Conservation (phyloP, 2,888 invertebrate species). For the Microchrysa polita region DNA sequence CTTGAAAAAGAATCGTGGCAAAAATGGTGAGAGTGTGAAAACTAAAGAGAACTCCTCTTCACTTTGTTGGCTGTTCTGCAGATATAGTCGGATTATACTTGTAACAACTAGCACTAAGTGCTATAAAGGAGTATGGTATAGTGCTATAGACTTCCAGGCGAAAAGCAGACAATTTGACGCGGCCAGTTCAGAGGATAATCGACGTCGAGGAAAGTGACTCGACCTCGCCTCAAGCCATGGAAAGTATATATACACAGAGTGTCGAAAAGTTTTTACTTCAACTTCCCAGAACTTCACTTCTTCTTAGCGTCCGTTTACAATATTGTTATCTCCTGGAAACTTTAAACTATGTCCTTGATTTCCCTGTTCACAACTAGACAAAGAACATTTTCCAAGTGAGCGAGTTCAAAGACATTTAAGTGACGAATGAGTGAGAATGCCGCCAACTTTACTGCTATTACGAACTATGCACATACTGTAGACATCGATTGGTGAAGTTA, state of each 20-base stretch:
- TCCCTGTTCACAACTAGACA: not conserved
- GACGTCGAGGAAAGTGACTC: conserved; percentile 9
- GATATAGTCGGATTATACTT: too few relatives aligned
- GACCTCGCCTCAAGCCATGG: not conserved
- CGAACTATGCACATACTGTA: too few relatives aligned
- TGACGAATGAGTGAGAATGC: not conserved
- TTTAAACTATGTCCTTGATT: conserved; percentile 4
- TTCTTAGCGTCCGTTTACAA: not conserved
- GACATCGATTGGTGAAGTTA: too few relatives aligned
- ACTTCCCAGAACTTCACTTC: not conserved
- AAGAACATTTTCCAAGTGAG: too few relatives aligned
- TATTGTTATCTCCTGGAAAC: not conserved
- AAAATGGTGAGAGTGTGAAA: not conserved
- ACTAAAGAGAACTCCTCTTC: not conserved
- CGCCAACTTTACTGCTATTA: not conserved
- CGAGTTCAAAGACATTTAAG: not conserved
- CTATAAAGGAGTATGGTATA: too few relatives aligned
- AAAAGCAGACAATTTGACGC: conserved; percentile 17
- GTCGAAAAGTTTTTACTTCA: not conserved
- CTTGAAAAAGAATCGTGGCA: conserved; percentile 36
- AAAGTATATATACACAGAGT: not conserved
- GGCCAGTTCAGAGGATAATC: conserved; percentile 11
- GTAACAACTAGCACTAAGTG: too few relatives aligned
- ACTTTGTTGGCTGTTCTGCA: conserved; percentile 11
- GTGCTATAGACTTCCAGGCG: not conserved